Conservation (phyloP, 53 echinoderm and acorn worm species). For the Zoroaster sp. region DNA sequence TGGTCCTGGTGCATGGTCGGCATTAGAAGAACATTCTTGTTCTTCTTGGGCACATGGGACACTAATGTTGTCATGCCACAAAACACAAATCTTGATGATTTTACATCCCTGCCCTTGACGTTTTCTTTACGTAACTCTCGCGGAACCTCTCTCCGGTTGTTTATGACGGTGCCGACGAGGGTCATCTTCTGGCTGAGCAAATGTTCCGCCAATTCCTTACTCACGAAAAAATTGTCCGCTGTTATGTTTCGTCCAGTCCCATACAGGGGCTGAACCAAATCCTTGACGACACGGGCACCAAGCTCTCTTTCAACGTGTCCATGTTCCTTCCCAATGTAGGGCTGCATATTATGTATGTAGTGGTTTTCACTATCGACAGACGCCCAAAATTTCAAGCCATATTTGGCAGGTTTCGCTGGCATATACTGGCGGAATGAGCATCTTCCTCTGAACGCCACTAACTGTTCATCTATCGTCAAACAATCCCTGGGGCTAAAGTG, state of each 20-base stretch:
- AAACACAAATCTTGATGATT: conserved; percentile 9
- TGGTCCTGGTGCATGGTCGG: conserved; percentile 24
- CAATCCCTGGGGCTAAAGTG: not conserved
- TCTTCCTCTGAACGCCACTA: conserved; percentile 1
- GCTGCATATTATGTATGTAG: not conserved
- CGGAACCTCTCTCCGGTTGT: not conserved
- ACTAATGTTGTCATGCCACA: not conserved
- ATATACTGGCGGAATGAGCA: conserved; percentile 22
- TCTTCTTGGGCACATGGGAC: conserved; percentile 2
- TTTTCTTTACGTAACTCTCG: not conserved
- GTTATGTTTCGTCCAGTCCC: conserved; percentile 10
- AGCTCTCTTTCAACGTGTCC: not conserved
- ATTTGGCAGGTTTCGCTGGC: conserved; percentile 24
- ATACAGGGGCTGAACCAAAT: not conserved
- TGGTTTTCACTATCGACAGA: not conserved
- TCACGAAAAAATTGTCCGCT: not conserved
- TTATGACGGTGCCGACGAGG: not conserved
- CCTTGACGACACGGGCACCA: not conserved
- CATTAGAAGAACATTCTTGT: not conserved
- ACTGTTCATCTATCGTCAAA: not conserved
- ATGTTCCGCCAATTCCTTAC: not conserved
- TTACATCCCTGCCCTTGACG: not conserved
- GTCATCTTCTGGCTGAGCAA: not conserved
- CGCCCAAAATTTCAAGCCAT: conserved; percentile 12
- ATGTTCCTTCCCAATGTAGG: not conserved